These are phyloP conservation scores for Aplysina aerophoba DNA, from an alignment of 37 sponge, comb jelly and placozoan genomes.

Conservation along the genomic window DNA sequence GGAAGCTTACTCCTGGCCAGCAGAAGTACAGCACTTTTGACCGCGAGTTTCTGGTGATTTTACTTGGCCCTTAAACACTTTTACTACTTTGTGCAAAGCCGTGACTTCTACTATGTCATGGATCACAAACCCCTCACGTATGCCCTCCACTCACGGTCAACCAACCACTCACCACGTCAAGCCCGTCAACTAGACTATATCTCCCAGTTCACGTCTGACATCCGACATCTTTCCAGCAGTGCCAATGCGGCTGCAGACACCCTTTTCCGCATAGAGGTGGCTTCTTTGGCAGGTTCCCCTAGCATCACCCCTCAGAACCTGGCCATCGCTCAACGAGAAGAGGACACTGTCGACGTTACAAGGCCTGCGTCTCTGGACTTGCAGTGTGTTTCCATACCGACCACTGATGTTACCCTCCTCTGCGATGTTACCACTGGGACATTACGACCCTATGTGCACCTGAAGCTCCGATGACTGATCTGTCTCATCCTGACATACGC, in stretches of 20 bases:
- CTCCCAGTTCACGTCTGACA: not conserved
- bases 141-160: not conserved
- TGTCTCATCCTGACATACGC: not conserved
- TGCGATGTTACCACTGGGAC: not conserved
- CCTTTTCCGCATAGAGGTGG: not conserved
- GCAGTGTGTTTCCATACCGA: not conserved
- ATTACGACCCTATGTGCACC: not conserved
- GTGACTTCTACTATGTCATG: not conserved
- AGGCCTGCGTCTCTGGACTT: constrained; percentile 32
- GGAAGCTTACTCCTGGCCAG: not conserved
- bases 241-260: too few species aligned
- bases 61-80: not conserved
- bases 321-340: not conserved
- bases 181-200: not conserved
- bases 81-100: not conserved
- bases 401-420: not conserved
- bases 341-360: not conserved
- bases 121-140: not conserved
- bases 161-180: not conserved
- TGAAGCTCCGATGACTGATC: not conserved
- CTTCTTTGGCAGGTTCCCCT: not conserved
- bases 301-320: not conserved
- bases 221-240: not conserved
- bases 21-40: not conserved
- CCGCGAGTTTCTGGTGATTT: too few species aligned